These are phyloP conservation scores for Lepidurus packardi DNA, from an alignment of 1,140 invertebrate genomes.

Conservation along the genomic window DNA sequence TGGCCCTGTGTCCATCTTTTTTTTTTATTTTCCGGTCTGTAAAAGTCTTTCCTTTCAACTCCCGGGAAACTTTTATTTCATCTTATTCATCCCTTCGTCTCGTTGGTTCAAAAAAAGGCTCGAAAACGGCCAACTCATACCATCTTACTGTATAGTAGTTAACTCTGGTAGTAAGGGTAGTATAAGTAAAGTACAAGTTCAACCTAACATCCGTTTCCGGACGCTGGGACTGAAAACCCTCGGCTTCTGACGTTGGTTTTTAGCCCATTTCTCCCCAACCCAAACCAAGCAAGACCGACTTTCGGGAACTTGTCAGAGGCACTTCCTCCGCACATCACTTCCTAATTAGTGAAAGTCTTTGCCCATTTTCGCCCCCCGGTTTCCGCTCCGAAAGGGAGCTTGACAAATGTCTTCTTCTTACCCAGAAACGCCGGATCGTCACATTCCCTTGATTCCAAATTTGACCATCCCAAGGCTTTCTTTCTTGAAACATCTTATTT, in stretches of 20 bases:
- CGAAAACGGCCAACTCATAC: not conserved
- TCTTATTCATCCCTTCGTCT: not conserved
- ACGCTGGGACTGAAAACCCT: not conserved
- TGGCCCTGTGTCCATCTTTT: slow-evolving; percentile 23
- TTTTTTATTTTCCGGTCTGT: not conserved
- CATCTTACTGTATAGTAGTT: no score
- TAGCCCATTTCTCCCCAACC: not conserved
- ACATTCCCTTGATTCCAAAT: no score
- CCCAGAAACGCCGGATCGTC: not conserved
- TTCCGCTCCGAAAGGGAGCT: not conserved
- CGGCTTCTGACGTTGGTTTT: not conserved
- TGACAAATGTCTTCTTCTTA: slow-evolving; percentile 16
- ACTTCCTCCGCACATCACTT: slow-evolving; percentile 17
- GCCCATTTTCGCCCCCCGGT: slow-evolving; percentile 6
- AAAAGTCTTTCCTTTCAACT: not conserved
- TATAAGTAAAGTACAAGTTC: not conserved
- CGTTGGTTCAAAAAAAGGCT: not conserved
- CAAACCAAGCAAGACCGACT: no score
- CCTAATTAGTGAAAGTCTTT: slow-evolving; percentile 16
- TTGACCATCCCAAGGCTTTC: no score
- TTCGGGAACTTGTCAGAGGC: not conserved
- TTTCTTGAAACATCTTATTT: no score
- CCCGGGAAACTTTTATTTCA: slow-evolving; percentile 32
- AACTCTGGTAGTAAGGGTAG: no score
- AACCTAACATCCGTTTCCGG: slow-evolving; percentile 21